A percentile compares a stretch with the other conserved stretches of the same genome.
Conservation (phyloP, 1,140 invertebrate genomes). For the Sarcophaga peregrina region DNA sequence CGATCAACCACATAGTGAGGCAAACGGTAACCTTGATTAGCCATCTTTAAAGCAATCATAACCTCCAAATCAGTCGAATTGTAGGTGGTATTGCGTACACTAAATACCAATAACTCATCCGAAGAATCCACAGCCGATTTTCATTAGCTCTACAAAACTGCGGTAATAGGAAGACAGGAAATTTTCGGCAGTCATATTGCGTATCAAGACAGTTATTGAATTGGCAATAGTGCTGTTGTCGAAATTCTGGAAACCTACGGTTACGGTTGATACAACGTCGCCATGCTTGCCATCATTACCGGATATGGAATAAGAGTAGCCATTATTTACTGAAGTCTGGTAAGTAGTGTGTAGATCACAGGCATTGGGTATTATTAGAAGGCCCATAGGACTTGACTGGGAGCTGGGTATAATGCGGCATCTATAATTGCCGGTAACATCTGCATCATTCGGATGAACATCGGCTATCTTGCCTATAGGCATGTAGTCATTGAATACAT, state of each 20-base stretch:
- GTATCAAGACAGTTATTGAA: slow-evolving; percentile 80
- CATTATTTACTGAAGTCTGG: slow-evolving; percentile 75
- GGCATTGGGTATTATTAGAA: slow-evolving; percentile 76
- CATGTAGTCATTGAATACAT: slow-evolving; percentile 79
- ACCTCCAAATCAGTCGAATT: slow-evolving; percentile 74
- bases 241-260: slow-evolving; percentile 83
- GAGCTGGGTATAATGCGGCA: slow-evolving; percentile 79
- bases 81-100: slow-evolving; percentile 70
- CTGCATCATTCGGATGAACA: slow-evolving; percentile 90
- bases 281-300: slow-evolving; percentile 90
- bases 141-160: slow-evolving; percentile 77
- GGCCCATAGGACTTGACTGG: slow-evolving; percentile 69
- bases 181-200: slow-evolving; percentile 76
- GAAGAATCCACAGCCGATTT: slow-evolving; percentile 73
- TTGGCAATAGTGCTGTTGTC: slow-evolving; percentile 85
- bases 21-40: slow-evolving; percentile 70
- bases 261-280: slow-evolving; percentile 85
- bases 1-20: slow-evolving; percentile 74
- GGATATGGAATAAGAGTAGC: slow-evolving; percentile 80
- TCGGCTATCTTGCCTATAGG: slow-evolving; percentile 86
- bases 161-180: slow-evolving; percentile 83
- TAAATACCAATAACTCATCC: slow-evolving; percentile 78
- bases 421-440: slow-evolving; percentile 86
- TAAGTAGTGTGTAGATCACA: slow-evolving; percentile 82
- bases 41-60: slow-evolving; percentile 73